Evolutionary conservation across 2,113 vertebrate species (phyloP).

Genomic region (Genyomyrus donnyi): DNA sequence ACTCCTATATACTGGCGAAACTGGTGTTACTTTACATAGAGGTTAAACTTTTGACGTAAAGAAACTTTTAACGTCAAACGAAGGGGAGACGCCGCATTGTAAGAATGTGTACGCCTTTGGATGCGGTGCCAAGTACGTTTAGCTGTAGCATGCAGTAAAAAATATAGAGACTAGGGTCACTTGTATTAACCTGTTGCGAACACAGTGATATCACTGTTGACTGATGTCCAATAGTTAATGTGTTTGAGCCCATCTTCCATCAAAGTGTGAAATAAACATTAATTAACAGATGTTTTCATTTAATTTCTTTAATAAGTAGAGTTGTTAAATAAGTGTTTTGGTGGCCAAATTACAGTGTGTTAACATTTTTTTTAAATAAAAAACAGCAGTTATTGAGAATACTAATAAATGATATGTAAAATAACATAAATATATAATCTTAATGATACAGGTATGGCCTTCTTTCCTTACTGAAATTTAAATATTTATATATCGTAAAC

Average conservation of each 20-base stretch:
- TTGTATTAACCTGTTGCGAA: conserved; percentile 1
- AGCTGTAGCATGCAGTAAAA: conserved; percentile 8
- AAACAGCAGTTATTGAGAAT: not conserved
- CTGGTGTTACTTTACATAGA: not conserved
- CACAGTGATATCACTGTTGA: conserved; percentile 20
- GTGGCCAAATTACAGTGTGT: not conserved
- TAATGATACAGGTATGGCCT: not conserved
- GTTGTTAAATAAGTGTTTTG: conserved; percentile 18
- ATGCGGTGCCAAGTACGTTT: conserved; percentile 55
- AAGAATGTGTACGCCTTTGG: conserved; percentile 79
- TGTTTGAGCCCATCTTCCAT: conserved; percentile 15
- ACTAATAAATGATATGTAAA: not conserved
- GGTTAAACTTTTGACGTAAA: not conserved
- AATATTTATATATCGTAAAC: not conserved
- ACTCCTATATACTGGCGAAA: not conserved
- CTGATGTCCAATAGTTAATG: conserved; percentile 23
- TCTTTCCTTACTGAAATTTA: not conserved
- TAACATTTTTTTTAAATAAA: not conserved
- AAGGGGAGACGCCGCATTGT: not conserved
- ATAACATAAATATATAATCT: not conserved
- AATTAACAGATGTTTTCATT: conserved; percentile 25
- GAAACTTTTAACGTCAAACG: not conserved
- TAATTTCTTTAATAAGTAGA: conserved; percentile 18
- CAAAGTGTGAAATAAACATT: conserved; percentile 19
- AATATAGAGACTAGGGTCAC: not conserved